Base-by-base conservation (phyloP, 2,888 invertebrate species). In the Coecobrya sp. region DNA sequence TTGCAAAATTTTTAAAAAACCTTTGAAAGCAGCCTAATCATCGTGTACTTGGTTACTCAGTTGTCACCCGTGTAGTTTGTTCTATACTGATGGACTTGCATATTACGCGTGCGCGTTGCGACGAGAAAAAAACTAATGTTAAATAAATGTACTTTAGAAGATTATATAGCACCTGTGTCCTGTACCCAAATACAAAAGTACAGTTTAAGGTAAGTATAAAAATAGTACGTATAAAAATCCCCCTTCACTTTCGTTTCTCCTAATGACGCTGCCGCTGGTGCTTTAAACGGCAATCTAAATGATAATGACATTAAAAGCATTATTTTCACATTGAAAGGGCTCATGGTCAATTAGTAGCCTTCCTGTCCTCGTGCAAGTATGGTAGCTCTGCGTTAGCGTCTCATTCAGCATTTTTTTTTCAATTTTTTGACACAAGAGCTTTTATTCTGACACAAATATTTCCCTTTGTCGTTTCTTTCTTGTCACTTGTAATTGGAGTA, bases 341-440 rank as follows among this genome's bases (percentile, higher is more conserved):
- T 86, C 86, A 86, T 73, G 86, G 86, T 86, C 86, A 86, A 27
- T 73, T 73, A 81, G 73, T 76, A 45, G 73, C 73, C 73, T 76
- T 76, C 73, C 73, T 76, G 22, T 11, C 16, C n/a, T 70, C 36
- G n/a, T 70, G 30, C 70, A 70, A n/a, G 36, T 19, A n/a, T n/a
- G n/a, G n/a, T 70, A n/a, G 3, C 7, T 42, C 19, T 52, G 52
- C 52, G 2, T 2, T 13, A 13, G 52, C 52, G 2, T 52, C 13
- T 52, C 52, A n/a, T n/a, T n/a, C n/a, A n/a, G n/a, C n/a, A n/a
- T n/a, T n/a, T n/a, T n/a, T n/a, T n/a, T n/a, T n/a, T n/a, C n/a
- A n/a, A n/a, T n/a, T n/a, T n/a, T 62, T 11, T 62, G 62, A 22
- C 62, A 62, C n/a, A 7, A 7, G 36, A 2, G 62, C 55, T 8